Conservation (phyloP, 2,888 invertebrate species). For the Agrochola circellaris region DNA sequence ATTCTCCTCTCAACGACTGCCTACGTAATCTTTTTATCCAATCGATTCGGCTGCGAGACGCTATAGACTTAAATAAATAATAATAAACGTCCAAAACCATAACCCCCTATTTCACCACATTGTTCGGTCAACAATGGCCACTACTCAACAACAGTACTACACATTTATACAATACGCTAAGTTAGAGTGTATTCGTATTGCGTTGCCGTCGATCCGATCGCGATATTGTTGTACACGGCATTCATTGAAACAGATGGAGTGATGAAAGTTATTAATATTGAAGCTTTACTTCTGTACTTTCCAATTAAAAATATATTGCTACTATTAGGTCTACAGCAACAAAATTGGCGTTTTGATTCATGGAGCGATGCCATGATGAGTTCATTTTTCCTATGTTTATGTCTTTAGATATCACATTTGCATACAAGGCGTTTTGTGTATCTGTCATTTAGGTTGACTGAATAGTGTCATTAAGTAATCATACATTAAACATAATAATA, state of each 20-base stretch:
- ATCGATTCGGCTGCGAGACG: neutral
- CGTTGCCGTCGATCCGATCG: conserved; percentile 43
- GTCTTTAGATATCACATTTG: neutral
- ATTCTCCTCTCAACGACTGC: neutral
- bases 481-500: neutral
- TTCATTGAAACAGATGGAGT: conserved; percentile 47
- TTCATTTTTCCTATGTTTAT: neutral
- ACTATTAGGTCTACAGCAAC: neutral
- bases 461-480: neutral
- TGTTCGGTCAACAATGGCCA: conserved; percentile 16
- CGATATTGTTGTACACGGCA: conserved; percentile 47
- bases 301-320: neutral
- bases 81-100: neutral
- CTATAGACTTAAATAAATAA: neutral
- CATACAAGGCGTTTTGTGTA: neutral
- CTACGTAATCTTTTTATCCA: neutral
- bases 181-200: conserved; percentile 21
- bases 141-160: neutral
- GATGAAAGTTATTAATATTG: conserved; percentile 2
- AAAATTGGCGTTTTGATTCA: neutral
- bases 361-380: neutral
- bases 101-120: neutral
- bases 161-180: conserved; percentile 22
- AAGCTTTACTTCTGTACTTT: neutral
- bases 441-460: neutral